phyloP scores from a whole-genome alignment of 2,113 vertebrate genomes.

The Pelodiscus sinensis region DNA sequence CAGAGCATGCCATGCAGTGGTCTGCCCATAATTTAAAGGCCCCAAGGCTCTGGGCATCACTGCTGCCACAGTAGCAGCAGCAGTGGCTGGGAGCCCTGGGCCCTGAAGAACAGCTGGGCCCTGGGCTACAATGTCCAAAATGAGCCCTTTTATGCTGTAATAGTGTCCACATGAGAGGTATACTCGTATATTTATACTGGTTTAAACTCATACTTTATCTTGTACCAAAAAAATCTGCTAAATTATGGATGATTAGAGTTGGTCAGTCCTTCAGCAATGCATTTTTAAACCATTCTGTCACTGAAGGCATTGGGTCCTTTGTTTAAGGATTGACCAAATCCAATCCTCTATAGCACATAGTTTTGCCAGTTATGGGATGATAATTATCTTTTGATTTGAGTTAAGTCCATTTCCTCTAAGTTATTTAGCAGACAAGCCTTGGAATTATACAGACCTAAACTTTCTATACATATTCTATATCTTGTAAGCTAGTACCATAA shows the following conservation, averaged over 20 bases:
- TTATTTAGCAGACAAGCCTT: not conserved
- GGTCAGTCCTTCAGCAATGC: too few relatives aligned
- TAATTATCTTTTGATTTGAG: not conserved
- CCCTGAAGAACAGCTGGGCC: too few relatives aligned
- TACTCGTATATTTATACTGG: rapidly evolving
- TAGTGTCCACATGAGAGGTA: not conserved
- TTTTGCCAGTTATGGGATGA: too few relatives aligned
- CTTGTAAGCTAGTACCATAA: not conserved
- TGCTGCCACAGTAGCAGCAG: too few relatives aligned
- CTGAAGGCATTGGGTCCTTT: not conserved
- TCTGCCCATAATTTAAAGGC: too few relatives aligned
- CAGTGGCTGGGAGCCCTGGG: too few relatives aligned
- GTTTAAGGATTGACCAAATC: not conserved
- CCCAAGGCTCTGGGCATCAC: too few relatives aligned
- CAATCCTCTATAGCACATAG: not conserved
- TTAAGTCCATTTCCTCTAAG: not conserved
- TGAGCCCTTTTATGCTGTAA: not conserved
- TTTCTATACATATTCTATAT: not conserved
- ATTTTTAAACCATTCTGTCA: too few relatives aligned
- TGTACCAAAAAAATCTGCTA: not conserved
- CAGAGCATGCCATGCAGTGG: too few relatives aligned
- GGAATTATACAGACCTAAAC: not conserved
- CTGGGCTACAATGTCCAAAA: not conserved
- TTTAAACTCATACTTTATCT: not conserved
- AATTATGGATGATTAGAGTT: too few relatives aligned